Evolutionary conservation across 2,797 vertebrate species (phyloP).

Genomic region (Yasuhikotakia modesta): DNA sequence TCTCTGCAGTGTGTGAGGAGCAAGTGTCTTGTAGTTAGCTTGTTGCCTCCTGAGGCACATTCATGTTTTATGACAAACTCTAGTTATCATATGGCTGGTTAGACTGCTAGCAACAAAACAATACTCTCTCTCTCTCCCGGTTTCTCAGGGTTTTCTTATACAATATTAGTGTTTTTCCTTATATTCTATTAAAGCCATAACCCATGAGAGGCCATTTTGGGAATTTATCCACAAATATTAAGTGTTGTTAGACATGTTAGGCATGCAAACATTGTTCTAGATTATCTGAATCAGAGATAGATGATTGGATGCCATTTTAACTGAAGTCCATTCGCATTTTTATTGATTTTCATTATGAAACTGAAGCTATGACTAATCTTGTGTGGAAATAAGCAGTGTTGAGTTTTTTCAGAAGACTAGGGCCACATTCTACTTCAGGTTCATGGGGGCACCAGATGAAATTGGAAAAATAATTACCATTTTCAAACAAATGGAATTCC

Average conservation of each 20-base stretch:
- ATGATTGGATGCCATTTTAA: neutral
- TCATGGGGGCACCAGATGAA: neutral
- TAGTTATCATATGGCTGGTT: neutral
- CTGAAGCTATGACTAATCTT: neutral
- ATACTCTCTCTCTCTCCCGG: neutral
- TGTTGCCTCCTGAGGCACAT: constrained; percentile 7
- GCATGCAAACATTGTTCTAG: neutral
- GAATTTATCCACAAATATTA: neutral
- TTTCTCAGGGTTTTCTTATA: neutral
- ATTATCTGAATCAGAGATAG: neutral
- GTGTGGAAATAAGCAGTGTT: neutral
- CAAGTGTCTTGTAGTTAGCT: neutral
- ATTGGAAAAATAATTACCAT: neutral
- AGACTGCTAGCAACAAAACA: neutral
- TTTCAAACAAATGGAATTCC: neutral
- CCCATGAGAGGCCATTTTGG: neutral
- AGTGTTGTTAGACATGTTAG: neutral
- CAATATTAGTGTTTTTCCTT: neutral
- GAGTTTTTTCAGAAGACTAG: neutral
- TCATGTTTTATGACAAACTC: constrained; percentile 17
- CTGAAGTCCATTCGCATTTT: neutral
- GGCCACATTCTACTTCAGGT: neutral
- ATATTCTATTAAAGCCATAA: neutral
- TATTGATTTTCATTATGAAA: neutral
- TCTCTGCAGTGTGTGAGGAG: neutral